A percentile compares a stretch with the other conserved stretches of the same genome.
These are phyloP conservation scores for Eulimnadia texana DNA, from an alignment of 1,140 invertebrate genomes.

Conservation along the genomic window DNA sequence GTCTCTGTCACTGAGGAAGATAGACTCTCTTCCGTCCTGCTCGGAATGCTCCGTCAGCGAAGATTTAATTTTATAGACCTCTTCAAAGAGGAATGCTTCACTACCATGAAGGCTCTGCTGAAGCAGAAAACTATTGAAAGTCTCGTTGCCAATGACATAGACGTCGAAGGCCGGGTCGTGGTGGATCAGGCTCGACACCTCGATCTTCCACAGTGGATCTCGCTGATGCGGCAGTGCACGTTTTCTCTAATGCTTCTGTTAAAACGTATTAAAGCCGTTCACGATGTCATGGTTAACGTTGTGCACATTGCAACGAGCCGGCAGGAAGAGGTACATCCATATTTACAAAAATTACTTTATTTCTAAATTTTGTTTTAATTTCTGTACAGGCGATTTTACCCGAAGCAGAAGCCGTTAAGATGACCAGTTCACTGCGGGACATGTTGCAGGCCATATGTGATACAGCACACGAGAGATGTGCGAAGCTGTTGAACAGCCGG, in stretches of 20 bases:
- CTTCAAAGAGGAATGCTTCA: constrained; percentile 60
- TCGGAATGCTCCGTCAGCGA: constrained; percentile 70
- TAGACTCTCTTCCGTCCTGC: constrained; percentile 71
- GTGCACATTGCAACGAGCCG: constrained; percentile 27
- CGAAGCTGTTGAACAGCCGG: constrained; percentile 58
- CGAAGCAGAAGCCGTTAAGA: constrained; percentile 1
- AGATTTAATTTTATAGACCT: constrained; percentile 71
- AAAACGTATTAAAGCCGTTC: constrained; percentile 46
- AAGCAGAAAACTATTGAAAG: constrained; percentile 52
- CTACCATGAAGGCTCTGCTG: constrained; percentile 69
- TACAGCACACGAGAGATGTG: constrained; percentile 79
- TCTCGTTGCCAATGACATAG: constrained; percentile 23
- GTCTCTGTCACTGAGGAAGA: constrained; percentile 35
- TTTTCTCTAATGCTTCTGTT: constrained; percentile 46
- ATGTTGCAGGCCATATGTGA: constrained; percentile 66
- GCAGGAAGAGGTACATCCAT: constrained; percentile 5
- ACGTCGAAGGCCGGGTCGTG: constrained; percentile 4
- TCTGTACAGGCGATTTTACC: neutral
- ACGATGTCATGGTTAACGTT: constrained; percentile 47
- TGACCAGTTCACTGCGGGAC: constrained; percentile 43
- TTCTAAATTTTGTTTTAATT: neutral
- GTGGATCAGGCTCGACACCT: constrained; percentile 44
- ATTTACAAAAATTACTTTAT: neutral
- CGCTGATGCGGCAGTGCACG: constrained; percentile 58
- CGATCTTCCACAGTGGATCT: constrained; percentile 61